Evolutionary conservation across 1,140 invertebrate species (phyloP).

Genomic region (Physella acuta): DNA sequence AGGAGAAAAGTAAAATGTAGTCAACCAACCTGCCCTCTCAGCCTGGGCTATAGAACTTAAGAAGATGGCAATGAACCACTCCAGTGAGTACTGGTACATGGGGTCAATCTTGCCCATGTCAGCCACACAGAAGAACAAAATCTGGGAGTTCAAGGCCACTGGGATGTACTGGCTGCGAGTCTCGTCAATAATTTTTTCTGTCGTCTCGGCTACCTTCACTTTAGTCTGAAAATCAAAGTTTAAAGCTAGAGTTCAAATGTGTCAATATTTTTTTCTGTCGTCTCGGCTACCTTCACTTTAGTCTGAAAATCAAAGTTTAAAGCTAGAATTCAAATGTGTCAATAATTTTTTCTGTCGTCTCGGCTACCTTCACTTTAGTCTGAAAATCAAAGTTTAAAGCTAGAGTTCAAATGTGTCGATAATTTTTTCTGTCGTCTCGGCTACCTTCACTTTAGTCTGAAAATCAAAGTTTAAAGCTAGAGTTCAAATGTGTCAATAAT

Average conservation of each 20-base stretch:
- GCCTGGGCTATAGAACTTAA: slow-evolving; percentile 56
- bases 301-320: slow-evolving; percentile 38
- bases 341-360: slow-evolving; percentile 61
- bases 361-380: slow-evolving; percentile 58
- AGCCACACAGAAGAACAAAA: slow-evolving; percentile 62
- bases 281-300: slow-evolving; percentile 59
- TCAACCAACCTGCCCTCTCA: slow-evolving; percentile 52
- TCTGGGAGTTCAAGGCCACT: slow-evolving; percentile 60
- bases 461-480: slow-evolving; percentile 6
- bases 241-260: not conserved
- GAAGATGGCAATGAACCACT: slow-evolving; percentile 62
- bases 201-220: slow-evolving; percentile 58
- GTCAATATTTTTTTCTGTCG: slow-evolving; percentile 61
- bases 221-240: slow-evolving; percentile 48
- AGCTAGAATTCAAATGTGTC: slow-evolving; percentile 34
- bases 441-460: slow-evolving; percentile 58
- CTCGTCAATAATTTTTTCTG: slow-evolving; percentile 60
- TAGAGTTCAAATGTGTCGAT: slow-evolving; percentile 47
- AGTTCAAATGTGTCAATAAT: not conserved
- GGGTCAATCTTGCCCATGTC: slow-evolving; percentile 62
- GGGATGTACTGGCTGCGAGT: slow-evolving; percentile 60
- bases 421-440: slow-evolving; percentile 60
- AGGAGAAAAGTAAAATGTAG: too few species aligned
- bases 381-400: slow-evolving; percentile 28
- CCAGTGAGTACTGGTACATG: slow-evolving; percentile 63